Conservation (phyloP, 2,888 invertebrate species). For the Ennomos quercinarius region DNA sequence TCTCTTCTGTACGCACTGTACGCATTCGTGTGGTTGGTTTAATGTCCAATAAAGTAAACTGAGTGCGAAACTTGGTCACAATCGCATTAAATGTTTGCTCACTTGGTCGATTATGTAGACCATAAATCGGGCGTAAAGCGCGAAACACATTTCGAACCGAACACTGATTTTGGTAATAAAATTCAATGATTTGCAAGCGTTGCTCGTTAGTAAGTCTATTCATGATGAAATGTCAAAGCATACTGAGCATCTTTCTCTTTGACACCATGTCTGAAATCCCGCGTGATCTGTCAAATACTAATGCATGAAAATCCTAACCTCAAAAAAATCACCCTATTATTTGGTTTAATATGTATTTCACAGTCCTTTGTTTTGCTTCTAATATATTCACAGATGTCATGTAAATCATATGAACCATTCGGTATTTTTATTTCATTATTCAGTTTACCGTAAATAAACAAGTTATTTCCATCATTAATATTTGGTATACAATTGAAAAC, state of each 20-base stretch:
- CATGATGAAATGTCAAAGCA: constrained; percentile 30
- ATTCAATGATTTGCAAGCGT: constrained; percentile 40
- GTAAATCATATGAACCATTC: no score
- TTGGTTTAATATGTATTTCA: no score
- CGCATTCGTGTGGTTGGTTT: constrained; percentile 31
- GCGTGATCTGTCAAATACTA: no score
- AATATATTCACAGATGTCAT: no score
- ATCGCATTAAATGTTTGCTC: constrained; percentile 42
- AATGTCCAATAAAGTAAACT: constrained; percentile 33
- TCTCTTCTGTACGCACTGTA: constrained; percentile 38
- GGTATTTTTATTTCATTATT: no score
- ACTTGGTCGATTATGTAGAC: constrained; percentile 42
- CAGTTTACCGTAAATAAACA: no score
- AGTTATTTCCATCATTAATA: no score
- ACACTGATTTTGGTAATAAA: constrained; percentile 45
- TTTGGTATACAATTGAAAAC: no score
- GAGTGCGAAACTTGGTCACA: constrained; percentile 46
- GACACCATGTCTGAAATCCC: no score
- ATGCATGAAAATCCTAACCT: no score
- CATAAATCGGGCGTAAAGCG: constrained; percentile 46
- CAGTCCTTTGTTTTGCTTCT: no score
- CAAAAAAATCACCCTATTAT: no score
- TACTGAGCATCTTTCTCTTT: background rate
- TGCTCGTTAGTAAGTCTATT: constrained; percentile 32
- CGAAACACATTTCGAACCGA: constrained; percentile 43